These are phyloP conservation scores for Alectura lathami DNA, from an alignment of 2,113 vertebrate species.

Conservation along the genomic window DNA sequence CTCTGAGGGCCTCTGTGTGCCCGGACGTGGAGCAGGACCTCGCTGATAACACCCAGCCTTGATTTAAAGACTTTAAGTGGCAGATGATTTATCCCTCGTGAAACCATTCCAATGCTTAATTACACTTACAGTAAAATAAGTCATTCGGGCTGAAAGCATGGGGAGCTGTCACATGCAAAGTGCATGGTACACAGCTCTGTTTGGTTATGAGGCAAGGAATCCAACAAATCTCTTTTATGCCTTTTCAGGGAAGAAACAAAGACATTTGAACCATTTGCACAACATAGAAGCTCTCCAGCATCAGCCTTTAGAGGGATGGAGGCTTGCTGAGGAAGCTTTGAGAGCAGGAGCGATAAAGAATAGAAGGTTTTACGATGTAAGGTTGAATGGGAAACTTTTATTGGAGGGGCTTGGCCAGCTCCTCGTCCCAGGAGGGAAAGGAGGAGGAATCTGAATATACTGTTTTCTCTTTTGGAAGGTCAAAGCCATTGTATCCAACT, in stretches of 20 bases:
- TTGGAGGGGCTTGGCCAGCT: background rate
- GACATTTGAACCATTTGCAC: background rate
- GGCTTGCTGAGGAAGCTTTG: slow-evolving; percentile 13
- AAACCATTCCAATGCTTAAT: slow-evolving; percentile 39
- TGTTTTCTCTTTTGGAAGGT: slow-evolving; percentile 31
- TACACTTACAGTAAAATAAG: slow-evolving; percentile 25
- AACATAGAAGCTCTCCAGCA: background rate
- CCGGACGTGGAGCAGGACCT: background rate
- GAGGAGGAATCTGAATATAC: background rate
- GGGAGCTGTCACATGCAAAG: background rate
- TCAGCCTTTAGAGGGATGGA: background rate
- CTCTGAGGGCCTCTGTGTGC: background rate
- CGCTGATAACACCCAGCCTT: background rate
- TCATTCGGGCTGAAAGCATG: background rate
- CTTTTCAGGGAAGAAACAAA: slow-evolving; percentile 35
- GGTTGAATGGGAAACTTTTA: background rate
- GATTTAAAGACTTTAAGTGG: slow-evolving; percentile 20
- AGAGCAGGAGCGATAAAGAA: slow-evolving; percentile 16
- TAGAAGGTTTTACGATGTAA: background rate
- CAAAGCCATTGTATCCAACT: slow-evolving; percentile 32
- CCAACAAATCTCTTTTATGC: background rate
- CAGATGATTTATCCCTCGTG: slow-evolving; percentile 9
- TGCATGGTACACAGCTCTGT: background rate
- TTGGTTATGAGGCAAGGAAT: background rate
- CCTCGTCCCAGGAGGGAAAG: background rate